Conservation (phyloP, 37 sponge, comb jelly and placozoan genomes). For the Geodia barretti region DNA sequence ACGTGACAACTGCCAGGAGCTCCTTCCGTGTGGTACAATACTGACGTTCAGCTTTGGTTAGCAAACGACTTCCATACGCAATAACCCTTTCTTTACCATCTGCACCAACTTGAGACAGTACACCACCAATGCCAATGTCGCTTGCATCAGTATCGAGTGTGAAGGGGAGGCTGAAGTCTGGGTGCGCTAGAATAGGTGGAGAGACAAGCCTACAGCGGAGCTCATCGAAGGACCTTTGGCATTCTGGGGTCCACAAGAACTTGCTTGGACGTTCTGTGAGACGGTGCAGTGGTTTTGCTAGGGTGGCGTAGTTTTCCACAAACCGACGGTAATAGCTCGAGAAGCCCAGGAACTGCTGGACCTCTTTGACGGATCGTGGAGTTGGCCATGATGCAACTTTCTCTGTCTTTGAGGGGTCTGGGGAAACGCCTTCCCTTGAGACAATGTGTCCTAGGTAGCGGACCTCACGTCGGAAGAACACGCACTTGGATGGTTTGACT, state of each 20-base stretch:
- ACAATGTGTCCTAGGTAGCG: conserved; percentile 33
- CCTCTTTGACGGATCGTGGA: conserved; percentile 26
- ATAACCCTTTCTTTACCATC: conserved; percentile 32
- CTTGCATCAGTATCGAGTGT: conserved; percentile 25
- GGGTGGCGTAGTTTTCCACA: conserved; percentile 15
- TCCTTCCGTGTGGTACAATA: conserved; percentile 53
- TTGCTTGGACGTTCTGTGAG: neutral
- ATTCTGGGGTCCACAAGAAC: conserved; percentile 20
- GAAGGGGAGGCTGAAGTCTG: conserved; percentile 12
- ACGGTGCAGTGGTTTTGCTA: conserved; percentile 36
- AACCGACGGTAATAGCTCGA: conserved; percentile 33
- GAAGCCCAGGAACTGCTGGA: conserved; percentile 36
- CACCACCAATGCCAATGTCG: conserved; percentile 38
- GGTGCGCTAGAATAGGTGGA: conserved; percentile 47
- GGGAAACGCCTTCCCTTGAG: conserved; percentile 13
- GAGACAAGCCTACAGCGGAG: conserved; percentile 6
- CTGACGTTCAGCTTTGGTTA: conserved; percentile 39
- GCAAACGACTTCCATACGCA: conserved; percentile 37
- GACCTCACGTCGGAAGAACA: neutral
- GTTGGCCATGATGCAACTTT: conserved; percentile 13
- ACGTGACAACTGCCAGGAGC: too few species aligned
- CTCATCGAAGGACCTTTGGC: conserved; percentile 25
- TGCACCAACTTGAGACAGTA: conserved; percentile 26
- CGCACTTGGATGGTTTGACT: conserved; percentile 21
- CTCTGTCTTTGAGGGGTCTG: conserved; percentile 18